These are phyloP conservation scores for Cosmia trapezina DNA, from an alignment of 2,888 invertebrate species.

Conservation along the genomic window DNA sequence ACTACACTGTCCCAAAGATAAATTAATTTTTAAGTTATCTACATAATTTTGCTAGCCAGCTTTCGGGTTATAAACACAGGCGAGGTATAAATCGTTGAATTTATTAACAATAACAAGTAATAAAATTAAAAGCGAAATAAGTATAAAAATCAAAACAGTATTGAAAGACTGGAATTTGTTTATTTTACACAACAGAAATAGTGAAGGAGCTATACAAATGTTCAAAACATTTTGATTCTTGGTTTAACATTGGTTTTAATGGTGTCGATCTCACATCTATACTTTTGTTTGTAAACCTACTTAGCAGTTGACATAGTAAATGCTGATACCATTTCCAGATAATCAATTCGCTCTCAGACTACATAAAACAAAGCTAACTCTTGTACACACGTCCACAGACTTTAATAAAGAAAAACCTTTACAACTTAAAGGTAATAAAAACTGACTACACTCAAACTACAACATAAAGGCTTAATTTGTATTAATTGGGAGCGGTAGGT, in stretches of 20 bases:
- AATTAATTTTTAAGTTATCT: constrained; percentile 11
- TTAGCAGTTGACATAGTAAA: constrained; percentile 56
- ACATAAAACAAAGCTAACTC: constrained; percentile 64
- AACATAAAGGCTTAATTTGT: constrained; percentile 79
- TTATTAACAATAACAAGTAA: constrained; percentile 15
- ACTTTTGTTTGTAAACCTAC: constrained; percentile 28
- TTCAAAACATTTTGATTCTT: constrained; percentile 60
- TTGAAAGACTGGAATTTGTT: constrained; percentile 79
- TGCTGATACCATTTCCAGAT: constrained; percentile 66
- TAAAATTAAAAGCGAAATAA: constrained; percentile 24
- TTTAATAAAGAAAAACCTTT: constrained; percentile 77
- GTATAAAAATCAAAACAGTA: constrained; percentile 47
- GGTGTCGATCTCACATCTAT: constrained; percentile 9
- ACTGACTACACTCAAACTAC: constrained; percentile 75
- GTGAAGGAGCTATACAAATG: constrained; percentile 68
- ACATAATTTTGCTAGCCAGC: constrained; percentile 25
- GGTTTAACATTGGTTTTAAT: constrained; percentile 49
- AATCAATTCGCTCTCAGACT: constrained; percentile 66
- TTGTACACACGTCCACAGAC: constrained; percentile 68
- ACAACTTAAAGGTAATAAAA: constrained; percentile 84
- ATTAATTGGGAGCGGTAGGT: constrained; percentile 64
- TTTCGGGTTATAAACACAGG: constrained; percentile 9
- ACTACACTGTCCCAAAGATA: constrained; percentile 11
- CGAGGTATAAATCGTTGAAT: constrained; percentile 1
- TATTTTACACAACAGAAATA: constrained; percentile 82